Evolutionary conservation across 2,113 vertebrate species (phyloP).

Genomic region (Pedionomus torquatus): DNA sequence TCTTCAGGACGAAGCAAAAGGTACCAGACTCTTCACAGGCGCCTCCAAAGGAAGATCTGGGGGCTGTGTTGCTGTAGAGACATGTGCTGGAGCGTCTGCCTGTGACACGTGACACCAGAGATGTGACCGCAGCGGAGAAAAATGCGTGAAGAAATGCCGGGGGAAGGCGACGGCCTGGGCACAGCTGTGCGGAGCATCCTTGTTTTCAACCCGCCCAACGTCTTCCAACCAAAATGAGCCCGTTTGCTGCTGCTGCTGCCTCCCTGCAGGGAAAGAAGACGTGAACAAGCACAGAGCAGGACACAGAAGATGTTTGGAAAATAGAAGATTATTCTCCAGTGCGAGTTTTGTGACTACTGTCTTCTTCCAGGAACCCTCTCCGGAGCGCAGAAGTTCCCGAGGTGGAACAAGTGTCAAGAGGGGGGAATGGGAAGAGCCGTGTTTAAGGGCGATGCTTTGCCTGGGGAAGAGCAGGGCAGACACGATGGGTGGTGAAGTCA

Average conservation of each 20-base stretch:
- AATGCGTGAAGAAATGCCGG: background rate
- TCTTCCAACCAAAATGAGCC: background rate
- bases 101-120: background rate
- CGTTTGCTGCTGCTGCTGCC: background rate
- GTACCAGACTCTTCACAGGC: background rate
- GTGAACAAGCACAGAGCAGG: background rate
- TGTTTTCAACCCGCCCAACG: background rate
- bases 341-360: background rate
- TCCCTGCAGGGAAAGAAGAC: background rate
- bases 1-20: background rate
- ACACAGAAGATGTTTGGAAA: background rate
- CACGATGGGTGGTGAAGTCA: rapidly evolving
- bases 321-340: background rate
- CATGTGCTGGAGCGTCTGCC: background rate
- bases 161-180: background rate
- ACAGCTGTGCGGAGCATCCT: background rate
- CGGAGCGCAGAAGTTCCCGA: background rate
- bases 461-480: background rate
- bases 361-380: background rate
- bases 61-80: background rate
- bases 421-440: background rate
- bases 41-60: background rate
- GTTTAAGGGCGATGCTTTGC: background rate
- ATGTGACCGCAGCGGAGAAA: constrained; percentile 17
- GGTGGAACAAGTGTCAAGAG: too few species aligned